Base-by-base conservation (phyloP, 2,113 vertebrate species). In the Pionites leucogaster region DNA sequence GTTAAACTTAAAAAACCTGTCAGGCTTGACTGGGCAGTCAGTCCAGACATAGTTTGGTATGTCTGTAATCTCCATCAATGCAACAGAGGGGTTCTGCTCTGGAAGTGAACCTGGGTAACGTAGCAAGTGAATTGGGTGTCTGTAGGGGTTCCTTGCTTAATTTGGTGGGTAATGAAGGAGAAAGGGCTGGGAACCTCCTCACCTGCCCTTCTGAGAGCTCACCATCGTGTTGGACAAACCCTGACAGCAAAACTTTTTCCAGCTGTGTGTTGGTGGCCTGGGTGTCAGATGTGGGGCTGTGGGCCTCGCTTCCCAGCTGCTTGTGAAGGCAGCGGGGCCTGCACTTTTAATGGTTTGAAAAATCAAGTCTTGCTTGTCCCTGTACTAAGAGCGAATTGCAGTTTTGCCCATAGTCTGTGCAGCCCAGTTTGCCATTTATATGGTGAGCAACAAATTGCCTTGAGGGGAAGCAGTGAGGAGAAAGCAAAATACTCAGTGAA, bases 201-300 rank as follows among this genome's bases (percentile, higher is more conserved):
- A 31, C 28, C 27, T 72, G 46, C 35, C 41, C 41, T 90, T 82
- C 41, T 27, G 17, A 68, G 47, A 71, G 59, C 39, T 78, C 3
- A 2, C 23, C 0, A 1, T 13, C 1, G 4, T 25, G 42, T 69
- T 0, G 0, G 60, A 35, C 35, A 46, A 65, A 71, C 19, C 9
- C 22, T 37, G 39, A 77, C 27, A 18, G 59, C 3, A 0, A 22
- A 14, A 22, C 4, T 85, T 52, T 70, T 70, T 29, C 37, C 60
- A 62, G 31, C 35, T 63, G 75, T 74, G 52, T 35, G 7, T 41
- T 81, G n/a, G 24, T 64, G 81, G 25, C 20, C 25, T 76, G 28
- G 20, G 22, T 69, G n/a, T 39, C 17, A 29, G 53, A 13, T 2
- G 1, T 41, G 23, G 42, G 28, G 27, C 27, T 1, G 1, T 70